Evolutionary conservation across 2,888 invertebrate species (phyloP).

Genomic region (Chesias legatella): DNA sequence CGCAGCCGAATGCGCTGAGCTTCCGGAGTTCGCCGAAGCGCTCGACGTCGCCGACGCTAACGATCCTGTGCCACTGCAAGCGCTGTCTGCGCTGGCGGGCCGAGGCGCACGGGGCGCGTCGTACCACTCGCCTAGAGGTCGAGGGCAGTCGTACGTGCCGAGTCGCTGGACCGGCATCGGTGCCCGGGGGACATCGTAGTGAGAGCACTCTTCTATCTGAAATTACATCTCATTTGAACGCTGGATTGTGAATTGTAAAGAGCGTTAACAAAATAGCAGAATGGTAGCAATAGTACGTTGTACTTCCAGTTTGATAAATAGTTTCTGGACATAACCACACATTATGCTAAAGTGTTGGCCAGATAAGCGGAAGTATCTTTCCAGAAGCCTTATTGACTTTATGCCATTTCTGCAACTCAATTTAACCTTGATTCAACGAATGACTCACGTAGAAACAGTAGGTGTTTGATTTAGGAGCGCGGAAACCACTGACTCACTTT

Average conservation of each 20-base stretch:
- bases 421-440: not conserved
- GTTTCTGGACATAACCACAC: too few relatives aligned
- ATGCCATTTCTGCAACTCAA: too few relatives aligned
- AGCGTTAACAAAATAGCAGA: not conserved
- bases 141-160: conserved; percentile 84
- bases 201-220: conserved; percentile 74
- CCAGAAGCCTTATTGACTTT: too few relatives aligned
- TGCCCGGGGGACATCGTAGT: conserved; percentile 74
- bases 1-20: conserved; percentile 65
- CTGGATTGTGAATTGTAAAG: not conserved
- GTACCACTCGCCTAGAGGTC: conserved; percentile 68
- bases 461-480: not conserved
- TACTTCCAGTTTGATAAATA: too few relatives aligned
- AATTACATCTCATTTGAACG: conserved; percentile 3
- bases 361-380: too few relatives aligned
- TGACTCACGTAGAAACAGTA: not conserved
- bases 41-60: conserved; percentile 73
- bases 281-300: too few relatives aligned
- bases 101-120: conserved; percentile 72
- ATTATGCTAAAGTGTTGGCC: too few relatives aligned
- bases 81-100: conserved; percentile 79
- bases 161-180: conserved; percentile 83
- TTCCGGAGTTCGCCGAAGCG: conserved; percentile 73
- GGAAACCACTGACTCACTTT: conserved; percentile 39
- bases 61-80: conserved; percentile 76